Base-by-base conservation (phyloP, 2,888 invertebrate species). In the Penaeus monodon region DNA sequence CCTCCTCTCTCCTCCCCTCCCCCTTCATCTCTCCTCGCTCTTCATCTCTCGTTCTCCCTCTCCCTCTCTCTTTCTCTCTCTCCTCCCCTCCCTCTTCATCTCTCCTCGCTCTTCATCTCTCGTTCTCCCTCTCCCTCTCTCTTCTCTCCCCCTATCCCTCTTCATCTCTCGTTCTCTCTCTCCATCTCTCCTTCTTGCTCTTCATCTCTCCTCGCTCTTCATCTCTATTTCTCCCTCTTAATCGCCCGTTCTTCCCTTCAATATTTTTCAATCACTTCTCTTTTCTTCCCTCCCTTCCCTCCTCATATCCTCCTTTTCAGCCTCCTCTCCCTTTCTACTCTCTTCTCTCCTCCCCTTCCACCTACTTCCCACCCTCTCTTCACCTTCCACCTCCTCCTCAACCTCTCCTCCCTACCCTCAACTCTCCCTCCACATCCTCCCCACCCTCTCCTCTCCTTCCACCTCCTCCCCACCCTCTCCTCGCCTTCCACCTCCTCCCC, bases 81-180 rank as follows among this genome's bases (percentile, higher is more conserved):
- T 12, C 6, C 6, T 0, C 6, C 38, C 7, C 38, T 38, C 6
- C 7, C 7, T 38, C 38, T 2, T 7, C 8, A 2, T 8, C 38
- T 8, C 7, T 7, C 0, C 7, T 6, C 7, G 0, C 7, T 6
- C 7, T 8, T 38, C 38, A 0, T 7, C 38, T 6, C 0, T 7
- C 7, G 0, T 0, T 0, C 7, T 7, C 7, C 38, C 7, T 7
- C 38, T 8, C 7, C 8, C 7, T 6, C 4, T 7, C 7, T 64
- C 65, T 20, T 65, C 38, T 27, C 78, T 79, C 79, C 24, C 79
- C 24, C 65, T 57, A 65, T 79, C 65, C 10, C 12, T 63, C 65
- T 20, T 33, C 65, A 7, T 6, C 73, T 29, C 44, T 49, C 27
- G 57, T 57, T 33, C 22, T 33, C 33, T 3, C 27, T 24, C 66